phyloP scores from a whole-genome alignment of 1,140 invertebrate genomes.

The Sarcophaga peregrina region DNA sequence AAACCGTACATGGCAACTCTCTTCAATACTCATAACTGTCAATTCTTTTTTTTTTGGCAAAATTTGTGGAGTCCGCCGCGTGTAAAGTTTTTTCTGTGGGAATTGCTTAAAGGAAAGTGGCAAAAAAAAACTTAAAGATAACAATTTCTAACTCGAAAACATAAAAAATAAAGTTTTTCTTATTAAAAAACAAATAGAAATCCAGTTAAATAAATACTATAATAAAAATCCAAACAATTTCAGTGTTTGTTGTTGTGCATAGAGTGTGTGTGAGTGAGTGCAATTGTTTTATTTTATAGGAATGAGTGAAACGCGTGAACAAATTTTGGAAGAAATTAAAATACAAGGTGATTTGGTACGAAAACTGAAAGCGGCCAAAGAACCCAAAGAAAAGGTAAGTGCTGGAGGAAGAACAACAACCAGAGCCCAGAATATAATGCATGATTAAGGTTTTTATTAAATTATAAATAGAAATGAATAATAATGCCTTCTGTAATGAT shows the following conservation, averaged over 20 bases:
- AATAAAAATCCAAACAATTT: constrained; percentile 34
- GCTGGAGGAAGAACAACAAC: not conserved
- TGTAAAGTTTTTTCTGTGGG: constrained; percentile 28
- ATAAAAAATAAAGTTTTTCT: not conserved
- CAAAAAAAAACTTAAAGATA: not conserved
- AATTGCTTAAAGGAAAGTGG: not conserved
- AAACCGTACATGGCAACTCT: no score
- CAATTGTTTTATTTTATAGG: constrained; percentile 29
- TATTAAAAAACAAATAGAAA: not conserved
- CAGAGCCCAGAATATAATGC: not conserved
- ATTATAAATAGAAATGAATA: not conserved
- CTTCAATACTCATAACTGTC: no score
- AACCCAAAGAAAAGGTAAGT: constrained; percentile 76
- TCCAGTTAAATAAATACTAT: not conserved
- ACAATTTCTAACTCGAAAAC: constrained; percentile 11
- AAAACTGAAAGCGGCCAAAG: constrained; percentile 83
- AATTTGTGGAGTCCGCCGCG: constrained; percentile 33
- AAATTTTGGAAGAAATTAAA: constrained; percentile 78
- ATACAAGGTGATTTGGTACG: constrained; percentile 83
- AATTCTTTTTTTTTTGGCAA: not conserved
- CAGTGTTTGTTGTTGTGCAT: not conserved
- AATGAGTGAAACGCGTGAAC: constrained; percentile 68
- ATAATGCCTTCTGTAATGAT: not conserved
- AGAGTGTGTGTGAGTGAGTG: not conserved
- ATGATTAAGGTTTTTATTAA: not conserved